Base-by-base conservation (phyloP, 2,888 invertebrate genomes). In the Hirtodrosophila trivittata region DNA sequence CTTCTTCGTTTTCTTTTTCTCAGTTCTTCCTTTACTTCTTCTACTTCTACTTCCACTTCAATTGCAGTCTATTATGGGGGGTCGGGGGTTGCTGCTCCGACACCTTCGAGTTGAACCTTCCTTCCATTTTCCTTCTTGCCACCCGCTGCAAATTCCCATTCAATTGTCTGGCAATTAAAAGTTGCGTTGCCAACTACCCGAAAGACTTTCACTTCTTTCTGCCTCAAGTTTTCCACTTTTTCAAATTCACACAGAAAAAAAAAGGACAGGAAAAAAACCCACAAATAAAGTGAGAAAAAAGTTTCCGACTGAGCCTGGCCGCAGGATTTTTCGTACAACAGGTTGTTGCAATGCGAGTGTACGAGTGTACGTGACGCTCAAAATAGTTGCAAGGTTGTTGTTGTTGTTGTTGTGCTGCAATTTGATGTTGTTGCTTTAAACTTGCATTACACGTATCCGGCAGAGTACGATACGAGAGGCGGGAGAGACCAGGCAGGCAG, bases 361-460 rank as follows among this genome's bases (percentile, higher is more conserved):
- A 33, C 60, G 49, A 10, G 38, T 9, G 33, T 82, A 82, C 81
- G 82, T 82, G 82, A 80, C 75, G 83, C 47, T 77, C 47, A 63
- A 85, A 84, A 84, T 81, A 86, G 83, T 83, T 80, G 71, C 67
- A 65, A 35, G 57, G 57, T 45, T 72, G 57, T 41, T 59, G 39
- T 16, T 54, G 59, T 45, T 65, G 37, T 21, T 65, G 56, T 41
- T 43, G 10, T 33, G 35, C 25, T 54, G 55, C 21, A 62, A 39
- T n/a, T 33, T 56, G 63, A 30, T 63, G 58, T 26, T 74, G 75
- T 58, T 72, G 73, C 75, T 80, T 81, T 80, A 75, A 80, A 73
- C 80, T 80, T 84, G 78, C 84, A 84, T 81, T 84, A 81, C 84
- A 84, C 80, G 82, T 85, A 85, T 83, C 75, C 80, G 16, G 30